Base-by-base conservation (phyloP, 2,888 invertebrate genomes). In the Lacanobia wlatinum region DNA sequence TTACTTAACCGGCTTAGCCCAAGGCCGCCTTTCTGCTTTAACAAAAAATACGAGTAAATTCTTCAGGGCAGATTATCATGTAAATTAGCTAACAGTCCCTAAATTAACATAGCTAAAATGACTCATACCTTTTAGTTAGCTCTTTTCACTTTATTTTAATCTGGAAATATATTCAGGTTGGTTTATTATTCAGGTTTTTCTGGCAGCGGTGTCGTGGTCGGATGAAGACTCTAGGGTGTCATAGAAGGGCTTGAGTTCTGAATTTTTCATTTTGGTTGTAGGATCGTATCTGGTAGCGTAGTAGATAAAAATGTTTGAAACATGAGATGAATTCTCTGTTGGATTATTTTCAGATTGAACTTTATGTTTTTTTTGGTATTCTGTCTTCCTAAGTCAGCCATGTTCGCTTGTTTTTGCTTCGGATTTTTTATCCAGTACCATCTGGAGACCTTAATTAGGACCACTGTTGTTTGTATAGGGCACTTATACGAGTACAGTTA, bases 181-280 rank as follows among this genome's bases (percentile, higher is more conserved):
- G 59, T 67, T 59, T 61, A 76, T 73, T 82, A 82, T 86, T 84
- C 72, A 84, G 53, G 52, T 63, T 71, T 72, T 78, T 67, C 60
- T 73, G 68, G 65, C 61, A 65, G 56, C 56, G 61, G 28, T 53
- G 58, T 76, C 66, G 62, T 68, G 70, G 73, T 52, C 59, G 63
- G 55, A 55, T 74, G 34, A 8, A 43, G 59, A 55, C 84, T 71
- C 84, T 67, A 9, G 76, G 85, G 80, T 50, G 53, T 69, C 62
- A 71, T 77, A 70, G 65, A 87, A 75, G 67, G 76, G 74, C 40
- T 78, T 66, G 60, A 55, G 60, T 52, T 43, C 43, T 85, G 84
- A 83, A 87, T 85, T 58, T 79, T 85, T 85, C 78, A 85, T 85
- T 72, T 70, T 74, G 16, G 69, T 66, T 59, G 61, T 58, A 63